Evolutionary conservation across 2,888 invertebrate genomes (phyloP).

Genomic region (Drosophila glabriapex): DNA sequence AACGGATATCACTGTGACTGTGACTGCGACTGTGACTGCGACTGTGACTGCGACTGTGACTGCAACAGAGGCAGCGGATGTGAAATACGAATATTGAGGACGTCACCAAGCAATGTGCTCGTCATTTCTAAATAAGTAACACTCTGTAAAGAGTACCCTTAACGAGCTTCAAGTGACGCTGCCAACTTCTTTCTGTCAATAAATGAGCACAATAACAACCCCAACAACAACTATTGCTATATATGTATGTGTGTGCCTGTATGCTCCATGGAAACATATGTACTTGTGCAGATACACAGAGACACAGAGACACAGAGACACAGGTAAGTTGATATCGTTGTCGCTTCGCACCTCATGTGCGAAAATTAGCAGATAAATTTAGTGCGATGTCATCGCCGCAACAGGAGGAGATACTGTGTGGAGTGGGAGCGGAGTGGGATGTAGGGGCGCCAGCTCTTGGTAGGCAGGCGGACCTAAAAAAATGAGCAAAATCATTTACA

Average conservation of each 20-base stretch:
- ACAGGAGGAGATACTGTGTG: background rate
- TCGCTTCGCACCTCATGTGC: constrained; percentile 57
- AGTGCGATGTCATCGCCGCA: constrained; percentile 38
- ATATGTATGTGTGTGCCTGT: background rate
- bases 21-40: background rate
- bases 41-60: background rate
- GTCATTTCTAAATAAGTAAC: constrained; percentile 38
- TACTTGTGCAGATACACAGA: background rate
- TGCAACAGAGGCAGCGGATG: background rate
- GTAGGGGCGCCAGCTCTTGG: background rate
- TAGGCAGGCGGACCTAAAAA: background rate
- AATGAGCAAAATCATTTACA: background rate
- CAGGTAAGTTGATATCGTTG: constrained; percentile 24
- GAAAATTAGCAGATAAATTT: constrained; percentile 58
- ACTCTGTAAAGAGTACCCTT: constrained; percentile 4
- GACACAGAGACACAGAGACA: constrained; percentile 2
- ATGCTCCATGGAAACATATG: background rate
- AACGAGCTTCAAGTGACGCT: background rate
- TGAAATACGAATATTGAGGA: background rate
- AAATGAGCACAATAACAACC: background rate
- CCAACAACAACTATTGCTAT: background rate
- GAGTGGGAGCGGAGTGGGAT: background rate
- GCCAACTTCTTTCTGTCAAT: background rate
- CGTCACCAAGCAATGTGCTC: background rate
- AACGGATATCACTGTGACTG: background rate